These are phyloP conservation scores for Stenoptilia bipunctidactyla DNA, from an alignment of 2,888 invertebrate genomes.

Conservation along the genomic window DNA sequence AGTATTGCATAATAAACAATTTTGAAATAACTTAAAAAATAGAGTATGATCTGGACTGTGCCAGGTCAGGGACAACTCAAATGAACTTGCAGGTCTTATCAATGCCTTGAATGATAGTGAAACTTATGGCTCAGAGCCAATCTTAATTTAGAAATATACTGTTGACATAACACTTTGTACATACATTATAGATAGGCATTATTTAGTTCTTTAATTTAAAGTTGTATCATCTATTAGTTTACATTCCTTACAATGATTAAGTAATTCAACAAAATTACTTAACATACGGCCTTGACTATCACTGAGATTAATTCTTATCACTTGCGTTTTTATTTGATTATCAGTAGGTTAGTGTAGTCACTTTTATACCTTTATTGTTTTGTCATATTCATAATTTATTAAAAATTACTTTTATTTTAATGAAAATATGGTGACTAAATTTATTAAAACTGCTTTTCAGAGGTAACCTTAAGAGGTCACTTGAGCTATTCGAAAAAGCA, in stretches of 20 bases:
- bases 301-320: too few species aligned
- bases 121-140: conserved; percentile 16
- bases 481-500: conserved; percentile 90
- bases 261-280: too few species aligned
- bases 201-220: too few species aligned
- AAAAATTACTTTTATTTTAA: conserved; percentile 17
- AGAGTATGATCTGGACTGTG: too few species aligned
- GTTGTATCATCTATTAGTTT: too few species aligned
- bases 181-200: too few species aligned
- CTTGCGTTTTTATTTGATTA: too few species aligned
- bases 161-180: neutral
- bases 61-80: neutral
- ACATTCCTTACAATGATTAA: too few species aligned
- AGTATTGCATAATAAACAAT: conserved; percentile 2
- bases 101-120: conserved; percentile 5
- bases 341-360: too few species aligned
- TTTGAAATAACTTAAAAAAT: conserved; percentile 4
- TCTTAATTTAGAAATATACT: conserved; percentile 14
- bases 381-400: too few species aligned
- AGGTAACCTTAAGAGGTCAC: conserved; percentile 84
- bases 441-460: conserved; percentile 62
- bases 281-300: too few species aligned
- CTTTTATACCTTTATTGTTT: too few species aligned
- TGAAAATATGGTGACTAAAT: conserved; percentile 2
- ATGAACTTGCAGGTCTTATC: neutral